Base-by-base conservation (phyloP, 2,113 vertebrate genomes). In the Pomatorhinus ruficollis region DNA sequence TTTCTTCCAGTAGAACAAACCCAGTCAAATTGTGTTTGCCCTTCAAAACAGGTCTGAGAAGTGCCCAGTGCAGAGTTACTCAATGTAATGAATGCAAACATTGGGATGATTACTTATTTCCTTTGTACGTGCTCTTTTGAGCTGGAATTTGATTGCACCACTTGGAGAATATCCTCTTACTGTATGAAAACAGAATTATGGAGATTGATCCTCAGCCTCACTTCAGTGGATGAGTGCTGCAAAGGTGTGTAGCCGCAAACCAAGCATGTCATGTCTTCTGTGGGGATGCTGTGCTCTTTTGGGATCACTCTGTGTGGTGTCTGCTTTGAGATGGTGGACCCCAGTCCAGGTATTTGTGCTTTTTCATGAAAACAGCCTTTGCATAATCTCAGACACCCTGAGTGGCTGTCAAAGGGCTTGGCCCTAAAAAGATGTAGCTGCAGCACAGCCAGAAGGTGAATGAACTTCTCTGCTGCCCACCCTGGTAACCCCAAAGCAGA, bases 11-110 rank as follows among this genome's bases (percentile, higher is more conserved):
- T 13, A 71, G 86, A 88, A 72, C 49, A 90, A 93, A 92, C 54
- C 37, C 2, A 2, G 60, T 63, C 81, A 91, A 91, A 83, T 35
- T 3, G 1, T 82, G n/a, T 89, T 94, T 96, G 74, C 71, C 70
- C 71, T 94, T 93, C 84, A 93, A 83, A 91, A 87, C 33, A 15
- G 25, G 52, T 71, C 50, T 77, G 54, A 66, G 71, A 88, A 86
- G 13, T 35, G 52, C 74, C 65, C 53, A 45, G 57, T 0, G 1
- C 63, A 39, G 75, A 82, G 50, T 89, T 96, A 83, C 57, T 61
- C 80, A 74, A 39, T 69, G 23, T 78, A 93, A 93, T 82, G 72
- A 95, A 69, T 87, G 65, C 81, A 94, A 95, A 96, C 71, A 90
- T 27, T 3, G 5, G 27, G 54, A 90, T 89, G 56, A 93, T 96